phyloP scores from a whole-genome alignment of 1,140 invertebrate species.

The Ridgeia piscesae region DNA sequence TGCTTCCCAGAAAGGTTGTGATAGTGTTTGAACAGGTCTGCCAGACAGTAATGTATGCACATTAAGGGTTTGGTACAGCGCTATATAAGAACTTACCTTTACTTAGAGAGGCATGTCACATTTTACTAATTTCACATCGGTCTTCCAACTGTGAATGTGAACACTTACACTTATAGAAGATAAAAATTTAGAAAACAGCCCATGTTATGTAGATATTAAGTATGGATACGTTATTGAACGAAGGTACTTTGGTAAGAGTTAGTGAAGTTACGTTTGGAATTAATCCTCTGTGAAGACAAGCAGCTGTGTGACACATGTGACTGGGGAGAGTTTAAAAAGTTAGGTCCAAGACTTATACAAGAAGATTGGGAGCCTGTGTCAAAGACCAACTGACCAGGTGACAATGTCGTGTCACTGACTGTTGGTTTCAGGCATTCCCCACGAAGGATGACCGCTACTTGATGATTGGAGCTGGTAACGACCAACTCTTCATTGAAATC shows the following conservation, averaged over 20 bases:
- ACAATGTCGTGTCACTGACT: not conserved
- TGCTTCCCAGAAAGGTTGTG: no score
- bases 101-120: not conserved
- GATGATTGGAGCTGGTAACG: conserved; percentile 76
- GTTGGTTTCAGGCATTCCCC: conserved; percentile 64
- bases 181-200: conserved; percentile 13
- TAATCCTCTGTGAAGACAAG: no score
- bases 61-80: no score
- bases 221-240: not conserved
- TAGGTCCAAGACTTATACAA: no score
- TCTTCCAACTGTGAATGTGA: not conserved
- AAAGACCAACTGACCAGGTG: no score
- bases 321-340: no score
- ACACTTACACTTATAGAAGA: not conserved
- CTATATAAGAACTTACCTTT: no score
- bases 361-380: no score
- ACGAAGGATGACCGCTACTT: conserved; percentile 65
- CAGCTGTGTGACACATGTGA: no score
- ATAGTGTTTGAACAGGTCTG: no score
- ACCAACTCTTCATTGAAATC: conserved; percentile 69
- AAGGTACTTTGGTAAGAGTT: not conserved
- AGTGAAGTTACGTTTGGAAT: no score
- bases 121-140: not conserved
- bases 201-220: not conserved
- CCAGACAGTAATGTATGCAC: no score